phyloP scores from a whole-genome alignment of 2,888 invertebrate genomes.

The Xylophagus ater region DNA sequence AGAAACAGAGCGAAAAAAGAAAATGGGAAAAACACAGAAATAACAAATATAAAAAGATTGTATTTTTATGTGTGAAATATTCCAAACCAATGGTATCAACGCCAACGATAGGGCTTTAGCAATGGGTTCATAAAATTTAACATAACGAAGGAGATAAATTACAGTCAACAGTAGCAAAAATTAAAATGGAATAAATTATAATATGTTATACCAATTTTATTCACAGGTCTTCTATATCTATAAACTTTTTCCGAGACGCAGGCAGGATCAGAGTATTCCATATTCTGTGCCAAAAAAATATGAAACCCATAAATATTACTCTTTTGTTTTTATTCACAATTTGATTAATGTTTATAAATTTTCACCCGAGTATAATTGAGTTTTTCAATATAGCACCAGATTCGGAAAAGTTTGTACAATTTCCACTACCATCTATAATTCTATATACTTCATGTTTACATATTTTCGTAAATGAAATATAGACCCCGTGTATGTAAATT shows the following conservation, averaged over 20 bases:
- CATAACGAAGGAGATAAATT: slow-evolving; percentile 9
- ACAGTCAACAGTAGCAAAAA: slow-evolving; percentile 18
- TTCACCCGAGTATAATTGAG: neutral
- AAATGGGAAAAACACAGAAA: too few relatives aligned
- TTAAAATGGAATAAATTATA: slow-evolving; percentile 24
- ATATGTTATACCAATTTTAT: slow-evolving; percentile 5
- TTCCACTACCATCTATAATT: too few relatives aligned
- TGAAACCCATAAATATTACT: slow-evolving; percentile 8
- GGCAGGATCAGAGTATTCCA: too few relatives aligned
- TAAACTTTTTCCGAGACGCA: too few relatives aligned
- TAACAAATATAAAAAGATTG: too few relatives aligned
- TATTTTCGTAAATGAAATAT: too few relatives aligned
- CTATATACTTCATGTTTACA: too few relatives aligned
- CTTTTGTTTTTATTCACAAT: slow-evolving; percentile 3
- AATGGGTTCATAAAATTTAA: slow-evolving; percentile 9
- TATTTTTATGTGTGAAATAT: too few relatives aligned
- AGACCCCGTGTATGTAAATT: too few relatives aligned
- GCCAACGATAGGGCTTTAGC: neutral
- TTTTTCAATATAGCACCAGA: neutral
- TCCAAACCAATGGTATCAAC: neutral
- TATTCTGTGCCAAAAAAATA: too few relatives aligned
- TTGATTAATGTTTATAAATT: slow-evolving; percentile 12
- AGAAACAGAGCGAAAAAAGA: too few relatives aligned
- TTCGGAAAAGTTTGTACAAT: neutral
- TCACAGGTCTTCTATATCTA: too few relatives aligned